Evolutionary conservation across 1,140 invertebrate species (phyloP), one percentile per base, ranked within the genome.

Genomic region (Zaprionus africanus): DNA sequence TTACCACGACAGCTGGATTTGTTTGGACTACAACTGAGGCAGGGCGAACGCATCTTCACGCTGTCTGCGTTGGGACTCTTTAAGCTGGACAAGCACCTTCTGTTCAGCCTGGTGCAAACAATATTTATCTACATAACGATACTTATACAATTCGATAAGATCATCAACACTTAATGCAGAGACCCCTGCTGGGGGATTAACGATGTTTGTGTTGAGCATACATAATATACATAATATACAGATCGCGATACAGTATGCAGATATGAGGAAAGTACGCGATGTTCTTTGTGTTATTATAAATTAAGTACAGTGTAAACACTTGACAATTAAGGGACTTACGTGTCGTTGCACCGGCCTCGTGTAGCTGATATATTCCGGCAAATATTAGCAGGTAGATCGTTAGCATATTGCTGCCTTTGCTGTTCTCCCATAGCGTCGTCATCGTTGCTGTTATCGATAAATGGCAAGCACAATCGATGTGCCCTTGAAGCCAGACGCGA

Each of bases 131-230:
- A 88, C 31, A 69, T 84, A 41, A 85, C 81, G 49, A 90, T 88
- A 77, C 81, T 88, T 31, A 79, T 90, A 72, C 85, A 88, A 60
- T 90, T 90, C 71, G 85, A 88, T 68, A 88, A 90, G 76, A 77
- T 88, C 71, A 64, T 74, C 19, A 71, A 88, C 69, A 72, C 78
- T 65, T 88, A 85, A 64, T 24, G 43, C 24, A 43, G 61, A 51
- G 28, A 24, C 13, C 4, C 46, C 19, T 13, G 11, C 17, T 22
- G 7, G 31, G 22, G 22, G 60, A 46, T 46, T 65, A 36, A 66
- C 22, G 62, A 74, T 85, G 38, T 74, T 74, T 74, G 58, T 22
- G 43, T 56, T 46, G 56, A 26, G n/a, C 5, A 38, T 58, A 58
- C 22, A 22, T 22, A 1, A 22, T 22, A 22, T 22, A 22, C 2